Percentiles rank a stretch among this genome's conserved stretches.
These are phyloP conservation scores for Conger conger DNA, from an alignment of 2,113 vertebrate genomes.

Conservation along the genomic window DNA sequence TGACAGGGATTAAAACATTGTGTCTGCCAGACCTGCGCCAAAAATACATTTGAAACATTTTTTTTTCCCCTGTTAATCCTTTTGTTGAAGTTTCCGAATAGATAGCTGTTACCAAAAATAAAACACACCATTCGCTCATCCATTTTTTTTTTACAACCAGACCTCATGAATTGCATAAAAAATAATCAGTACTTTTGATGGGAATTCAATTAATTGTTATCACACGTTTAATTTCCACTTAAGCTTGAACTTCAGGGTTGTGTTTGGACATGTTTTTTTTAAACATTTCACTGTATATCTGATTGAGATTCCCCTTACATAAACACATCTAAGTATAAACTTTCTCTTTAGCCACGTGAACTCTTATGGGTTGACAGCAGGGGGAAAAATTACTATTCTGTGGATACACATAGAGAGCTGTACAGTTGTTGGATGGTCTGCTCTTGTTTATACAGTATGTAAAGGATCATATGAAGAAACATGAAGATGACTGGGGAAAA, in stretches of 20 bases:
- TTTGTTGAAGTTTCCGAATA: not conserved
- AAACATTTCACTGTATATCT: conserved; percentile 18
- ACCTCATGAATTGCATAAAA: not conserved
- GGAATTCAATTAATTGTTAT: not conserved
- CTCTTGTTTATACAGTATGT: not conserved
- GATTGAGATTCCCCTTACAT: conserved; percentile 1
- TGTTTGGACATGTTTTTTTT: conserved; percentile 20
- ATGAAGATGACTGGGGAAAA: not conserved
- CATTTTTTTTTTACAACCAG: not conserved
- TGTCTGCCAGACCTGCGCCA: not conserved
- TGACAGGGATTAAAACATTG: not conserved
- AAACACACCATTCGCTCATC: not conserved
- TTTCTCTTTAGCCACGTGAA: not conserved
- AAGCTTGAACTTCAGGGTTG: not conserved
- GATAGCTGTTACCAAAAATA: not conserved
- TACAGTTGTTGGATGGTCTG: not conserved
- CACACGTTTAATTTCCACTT: not conserved
- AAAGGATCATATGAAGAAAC: not conserved
- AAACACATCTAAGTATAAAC: conserved; percentile 37
- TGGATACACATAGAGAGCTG: not conserved
- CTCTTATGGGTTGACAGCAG: conserved; percentile 15
- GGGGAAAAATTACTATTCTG: not conserved
- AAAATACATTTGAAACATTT: not conserved
- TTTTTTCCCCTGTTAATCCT: not conserved
- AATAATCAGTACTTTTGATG: not conserved